phyloP scores from a whole-genome alignment of 30 jellyfish, hydroid and myxozoan genomes.

The Chrysaora quinquecirrha region DNA sequence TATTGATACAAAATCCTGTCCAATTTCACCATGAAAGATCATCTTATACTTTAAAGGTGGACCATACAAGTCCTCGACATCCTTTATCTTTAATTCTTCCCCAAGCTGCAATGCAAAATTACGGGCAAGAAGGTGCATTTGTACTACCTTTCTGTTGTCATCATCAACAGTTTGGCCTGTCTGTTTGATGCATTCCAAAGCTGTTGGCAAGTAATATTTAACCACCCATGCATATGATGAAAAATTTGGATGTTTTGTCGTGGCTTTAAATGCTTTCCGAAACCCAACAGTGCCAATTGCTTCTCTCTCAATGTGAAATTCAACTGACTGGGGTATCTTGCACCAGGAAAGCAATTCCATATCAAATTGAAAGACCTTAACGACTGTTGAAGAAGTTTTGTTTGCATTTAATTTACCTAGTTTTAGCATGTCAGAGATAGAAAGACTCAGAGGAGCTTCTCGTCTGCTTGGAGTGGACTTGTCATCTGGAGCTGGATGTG shows the following conservation, averaged over 20 bases:
- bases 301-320: constrained; percentile 9
- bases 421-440: constrained; percentile 17
- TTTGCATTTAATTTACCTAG: constrained; percentile 28
- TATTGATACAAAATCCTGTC: not conserved
- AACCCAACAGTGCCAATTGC: constrained; percentile 31
- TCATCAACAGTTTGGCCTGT: not conserved
- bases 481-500: constrained; percentile 6
- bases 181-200: not conserved
- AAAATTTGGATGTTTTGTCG: not conserved
- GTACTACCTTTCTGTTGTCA: constrained; percentile 13
- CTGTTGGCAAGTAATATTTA: constrained; percentile 7
- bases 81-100: not conserved
- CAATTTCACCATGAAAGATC: constrained; percentile 11
- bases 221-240: constrained; percentile 1
- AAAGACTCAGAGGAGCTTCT: constrained; percentile 10
- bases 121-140: constrained; percentile 19
- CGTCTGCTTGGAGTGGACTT: not conserved
- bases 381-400: not conserved
- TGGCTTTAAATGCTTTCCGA: constrained; percentile 37
- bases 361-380: constrained; percentile 15
- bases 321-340: not conserved
- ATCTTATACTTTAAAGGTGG: not conserved
- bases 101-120: not conserved
- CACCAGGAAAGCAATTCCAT: constrained; percentile 16
- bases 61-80: not conserved